Percentiles rank a stretch among this genome's conserved stretches.
These are phyloP conservation scores for Glyptemys insculpta DNA, from an alignment of 2,797 vertebrate species.

Conservation along the genomic window DNA sequence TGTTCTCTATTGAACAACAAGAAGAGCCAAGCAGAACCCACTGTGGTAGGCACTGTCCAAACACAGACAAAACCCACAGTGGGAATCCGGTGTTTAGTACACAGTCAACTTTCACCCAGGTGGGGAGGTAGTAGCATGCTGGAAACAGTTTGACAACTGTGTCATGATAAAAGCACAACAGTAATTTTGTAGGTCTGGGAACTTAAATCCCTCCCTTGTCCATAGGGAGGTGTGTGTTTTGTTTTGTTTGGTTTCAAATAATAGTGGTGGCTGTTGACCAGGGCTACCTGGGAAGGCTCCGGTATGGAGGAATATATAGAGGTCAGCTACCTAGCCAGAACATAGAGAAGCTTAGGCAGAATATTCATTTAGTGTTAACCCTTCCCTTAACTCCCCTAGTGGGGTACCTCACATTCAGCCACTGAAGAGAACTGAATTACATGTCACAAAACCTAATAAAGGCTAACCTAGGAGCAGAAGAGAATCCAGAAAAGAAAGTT, in stretches of 20 bases:
- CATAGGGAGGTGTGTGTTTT: not conserved
- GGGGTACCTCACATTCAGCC: not conserved
- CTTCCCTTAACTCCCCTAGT: not conserved
- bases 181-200: not conserved
- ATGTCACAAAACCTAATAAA: not conserved
- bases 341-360: not conserved
- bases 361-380: not conserved
- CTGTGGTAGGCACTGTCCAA: too few relatives aligned
- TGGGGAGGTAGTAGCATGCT: not conserved
- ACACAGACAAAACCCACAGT: not conserved
- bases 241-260: not conserved
- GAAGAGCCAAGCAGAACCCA: not conserved
- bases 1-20: not conserved
- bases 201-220: not conserved
- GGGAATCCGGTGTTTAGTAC: not conserved
- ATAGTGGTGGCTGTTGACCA: not conserved
- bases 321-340: not conserved
- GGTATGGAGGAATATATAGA: not conserved
- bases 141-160: not conserved
- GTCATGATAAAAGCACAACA: not conserved
- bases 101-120: too few relatives aligned
- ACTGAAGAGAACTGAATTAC: not conserved
- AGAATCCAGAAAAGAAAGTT: not conserved
- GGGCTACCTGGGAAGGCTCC: not conserved
- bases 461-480: not conserved